Base-by-base conservation (phyloP, 2,888 invertebrate species). In the Heterodera filipjevi region DNA sequence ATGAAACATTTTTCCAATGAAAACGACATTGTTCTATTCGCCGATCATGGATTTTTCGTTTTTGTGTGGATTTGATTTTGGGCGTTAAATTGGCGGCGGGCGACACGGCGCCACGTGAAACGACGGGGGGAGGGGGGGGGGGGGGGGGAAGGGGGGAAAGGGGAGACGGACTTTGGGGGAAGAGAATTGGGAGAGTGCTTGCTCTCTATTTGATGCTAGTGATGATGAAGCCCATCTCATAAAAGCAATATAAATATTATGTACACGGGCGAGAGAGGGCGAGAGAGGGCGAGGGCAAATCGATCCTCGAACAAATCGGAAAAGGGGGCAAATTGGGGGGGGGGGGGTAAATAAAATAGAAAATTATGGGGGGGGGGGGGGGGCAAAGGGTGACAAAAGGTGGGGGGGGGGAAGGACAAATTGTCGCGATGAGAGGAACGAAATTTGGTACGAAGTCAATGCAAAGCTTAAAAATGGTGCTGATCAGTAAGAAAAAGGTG, bases 221-320 rank as follows among this genome's bases (percentile, higher is more conserved):
- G 19, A 14, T 49, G 49, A 49, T 49, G 49, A 49, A 49, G 59
- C 59, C 59, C 22, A 49, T 59, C 59, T 59, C 59, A 59, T 59
- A 59, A n/a, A 59, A 59, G 59, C 59, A 59, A 59, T 59, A 27
- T 59, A 59, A 59, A n/a, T n/a, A 59, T n/a, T 59, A 59, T 27
- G 10, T n/a, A 27, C 59, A 59, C 59, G 49, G n/a, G 3, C 49
- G 49, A 19, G 19, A 6, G 49, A 14, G 49, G 46, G 19, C 12
- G 46, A 14, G 46, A 16, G 19, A 16, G 10, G 6, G 14, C 5
- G 19, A 53, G 5, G 14, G 53, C n/a, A n/a, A 53, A 53, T 59
- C 59, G 59, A 59, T 59, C 59, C 49, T 14, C 16, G 3, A 59
- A 27, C 59, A 27, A 59, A 59, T 59, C 59, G 59, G 59, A 59